Evolutionary conservation across 2,888 invertebrate species (phyloP), one percentile per base, ranked within the genome.

Genomic region (Spodoptera littoralis): DNA sequence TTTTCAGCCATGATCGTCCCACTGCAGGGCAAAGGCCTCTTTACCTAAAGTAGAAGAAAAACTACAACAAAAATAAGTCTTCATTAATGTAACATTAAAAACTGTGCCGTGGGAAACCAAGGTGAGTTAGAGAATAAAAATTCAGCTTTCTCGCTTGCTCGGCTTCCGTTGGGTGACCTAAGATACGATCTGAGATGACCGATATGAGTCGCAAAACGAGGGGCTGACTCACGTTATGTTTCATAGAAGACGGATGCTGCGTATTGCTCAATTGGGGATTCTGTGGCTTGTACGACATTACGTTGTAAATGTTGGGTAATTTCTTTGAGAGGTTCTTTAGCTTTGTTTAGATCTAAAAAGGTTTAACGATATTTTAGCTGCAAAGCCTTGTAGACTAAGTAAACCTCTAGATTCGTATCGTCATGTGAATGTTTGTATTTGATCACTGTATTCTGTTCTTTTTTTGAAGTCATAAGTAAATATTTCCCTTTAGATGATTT

Each of bases 151-250:
- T 90, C 89, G 90, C 88, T 84, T 71, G 77, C 73, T 82, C 82
- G 78, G 93, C 93, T 93, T 92, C 92, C 90, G 92, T 91, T 86
- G 90, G 83, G 83, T 82, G 89, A 83, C 83, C 81, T 80, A 73
- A 69, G 93, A 93, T 93, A 90, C 51, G 63, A 93, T 93, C 93
- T 79, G 56, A 85, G 92, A 92, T 92, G 87, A 76, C 76, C 79
- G 92, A 91, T 91, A 90, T 73, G 78, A 76, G 67, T 87, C 84
- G 89, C 88, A 79, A 89, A 89, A 86, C 87, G 85, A 84, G 83
- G 65, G 66, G 69, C 73, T 79, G 79, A 79, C 79, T 79, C 79
- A 79, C 79, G 79, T 71, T 71, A 70, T 68, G 56, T 48, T 67
- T 76, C 72, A 73, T 65, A 65, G 53, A 67, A 80, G 76, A 79